phyloP scores from a whole-genome alignment of 2,797 vertebrate genomes.

The Propithecus perrieri region DNA sequence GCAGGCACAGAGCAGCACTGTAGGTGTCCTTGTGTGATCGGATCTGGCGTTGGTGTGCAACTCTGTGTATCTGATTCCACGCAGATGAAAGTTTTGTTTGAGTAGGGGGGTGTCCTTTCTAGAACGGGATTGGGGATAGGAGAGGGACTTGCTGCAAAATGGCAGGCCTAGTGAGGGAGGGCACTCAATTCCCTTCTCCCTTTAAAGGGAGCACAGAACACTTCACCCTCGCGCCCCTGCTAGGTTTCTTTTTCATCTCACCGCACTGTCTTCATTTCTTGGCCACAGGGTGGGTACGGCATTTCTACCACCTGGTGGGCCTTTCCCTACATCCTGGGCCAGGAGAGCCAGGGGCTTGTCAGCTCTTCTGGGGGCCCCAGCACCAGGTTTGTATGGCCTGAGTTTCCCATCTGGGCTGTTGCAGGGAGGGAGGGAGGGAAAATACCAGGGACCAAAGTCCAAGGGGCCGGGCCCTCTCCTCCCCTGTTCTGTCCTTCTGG shows the following conservation, averaged over 20 bases:
- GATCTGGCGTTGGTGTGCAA: constrained; percentile 26
- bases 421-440: constrained; percentile 16
- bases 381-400: background rate
- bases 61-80: constrained; percentile 23
- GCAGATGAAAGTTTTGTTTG: constrained; percentile 49
- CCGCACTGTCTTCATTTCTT: background rate
- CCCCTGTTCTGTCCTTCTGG: constrained; percentile 59
- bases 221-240: background rate
- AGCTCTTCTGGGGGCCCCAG: background rate
- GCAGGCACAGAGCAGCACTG: background rate
- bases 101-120: constrained; percentile 51
- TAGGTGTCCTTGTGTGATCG: background rate
- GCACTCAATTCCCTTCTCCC: background rate
- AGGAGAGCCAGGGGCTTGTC: background rate
- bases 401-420: constrained; percentile 26
- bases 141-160: background rate
- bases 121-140: background rate
- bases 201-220: background rate
- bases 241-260: background rate
- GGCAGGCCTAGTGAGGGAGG: background rate
- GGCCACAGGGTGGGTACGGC: background rate
- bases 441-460: constrained; percentile 69
- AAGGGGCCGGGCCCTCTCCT: constrained; percentile 50
- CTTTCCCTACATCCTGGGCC: background rate
- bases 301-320: background rate